Evolutionary conservation across 2,888 invertebrate species (phyloP).

Genomic region (Cabera pusaria): DNA sequence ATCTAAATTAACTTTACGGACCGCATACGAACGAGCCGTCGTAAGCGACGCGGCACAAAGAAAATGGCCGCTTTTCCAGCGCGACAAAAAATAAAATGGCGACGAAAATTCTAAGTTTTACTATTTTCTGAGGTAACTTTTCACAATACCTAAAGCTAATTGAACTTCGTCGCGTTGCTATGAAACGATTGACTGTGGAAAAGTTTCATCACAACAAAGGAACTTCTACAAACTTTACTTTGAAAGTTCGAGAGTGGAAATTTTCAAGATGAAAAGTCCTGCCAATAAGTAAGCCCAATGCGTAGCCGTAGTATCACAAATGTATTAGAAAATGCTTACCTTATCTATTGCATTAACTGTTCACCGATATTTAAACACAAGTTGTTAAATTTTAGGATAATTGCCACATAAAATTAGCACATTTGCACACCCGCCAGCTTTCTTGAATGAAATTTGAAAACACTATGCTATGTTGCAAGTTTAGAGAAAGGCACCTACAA

Average conservation of each 20-base stretch:
- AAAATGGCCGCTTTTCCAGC: constrained; percentile 85
- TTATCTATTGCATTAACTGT: constrained; percentile 77
- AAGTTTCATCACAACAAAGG: constrained; percentile 68
- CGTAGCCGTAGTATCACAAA: constrained; percentile 43
- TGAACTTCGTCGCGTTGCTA: constrained; percentile 51
- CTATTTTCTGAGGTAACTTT: constrained; percentile 78
- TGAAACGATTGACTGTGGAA: constrained; percentile 52
- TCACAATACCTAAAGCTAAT: constrained; percentile 51
- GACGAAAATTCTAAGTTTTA: constrained; percentile 84
- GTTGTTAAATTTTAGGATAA: constrained; percentile 50
- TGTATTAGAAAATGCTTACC: constrained; percentile 65
- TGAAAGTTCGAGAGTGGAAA: constrained; percentile 81
- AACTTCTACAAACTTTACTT: constrained; percentile 75
- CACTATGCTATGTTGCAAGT: constrained; percentile 80
- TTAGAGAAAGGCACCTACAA: constrained; percentile 83
- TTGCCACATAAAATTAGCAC: constrained; percentile 62
- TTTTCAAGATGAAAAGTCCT: constrained; percentile 83
- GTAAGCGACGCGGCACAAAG: constrained; percentile 84
- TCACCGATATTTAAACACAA: constrained; percentile 53
- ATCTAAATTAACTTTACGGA: constrained; percentile 79
- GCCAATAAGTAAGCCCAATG: constrained; percentile 63
- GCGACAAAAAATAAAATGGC: constrained; percentile 84
- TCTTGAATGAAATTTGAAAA: constrained; percentile 76
- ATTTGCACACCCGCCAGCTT: constrained; percentile 83
- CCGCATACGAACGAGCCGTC: constrained; percentile 73